Percentiles rank a stretch among this genome's conserved stretches.
These are phyloP conservation scores for Nanorana parkeri DNA, from an alignment of 2,113 vertebrate genomes.

Conservation along the genomic window DNA sequence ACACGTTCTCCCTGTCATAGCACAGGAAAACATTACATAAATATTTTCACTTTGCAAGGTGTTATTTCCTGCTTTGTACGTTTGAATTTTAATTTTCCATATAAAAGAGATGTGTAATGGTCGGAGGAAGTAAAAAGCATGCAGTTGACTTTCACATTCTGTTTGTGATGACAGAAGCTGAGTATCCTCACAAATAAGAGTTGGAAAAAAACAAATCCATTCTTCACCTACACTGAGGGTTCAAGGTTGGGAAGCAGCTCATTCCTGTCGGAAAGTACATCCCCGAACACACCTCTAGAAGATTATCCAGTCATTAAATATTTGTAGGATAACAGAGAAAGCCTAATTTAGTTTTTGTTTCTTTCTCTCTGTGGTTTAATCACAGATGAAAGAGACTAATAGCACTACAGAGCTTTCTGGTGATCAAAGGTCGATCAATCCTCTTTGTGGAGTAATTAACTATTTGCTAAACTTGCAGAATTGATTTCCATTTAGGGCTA, in stretches of 20 bases:
- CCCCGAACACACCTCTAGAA: conserved; percentile 78
- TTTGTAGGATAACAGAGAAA: conserved; percentile 85
- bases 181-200: background rate
- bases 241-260: conserved; percentile 71
- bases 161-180: background rate
- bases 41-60: no score
- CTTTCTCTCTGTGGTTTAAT: conserved; percentile 85
- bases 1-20: no score
- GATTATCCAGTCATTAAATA: conserved; percentile 85
- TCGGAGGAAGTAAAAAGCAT: no score
- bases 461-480: conserved; percentile 92
- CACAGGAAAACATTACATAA: no score
- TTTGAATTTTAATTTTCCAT: no score
- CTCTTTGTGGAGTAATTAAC: conserved; percentile 90
- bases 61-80: no score
- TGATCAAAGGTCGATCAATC: conserved; percentile 86
- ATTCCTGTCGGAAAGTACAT: conserved; percentile 68
- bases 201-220: background rate
- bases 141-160: background rate
- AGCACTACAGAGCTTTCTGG: conserved; percentile 80
- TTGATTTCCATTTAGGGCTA: conserved; percentile 91
- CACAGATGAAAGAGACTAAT: conserved; percentile 89
- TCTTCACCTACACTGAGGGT: conserved; percentile 64
- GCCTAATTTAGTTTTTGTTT: conserved; percentile 89
- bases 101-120: no score